A percentile compares a stretch with the other conserved stretches of the same genome.
These are phyloP conservation scores for Brevimyrus niger DNA, from an alignment of 2,113 vertebrate species.

Conservation along the genomic window DNA sequence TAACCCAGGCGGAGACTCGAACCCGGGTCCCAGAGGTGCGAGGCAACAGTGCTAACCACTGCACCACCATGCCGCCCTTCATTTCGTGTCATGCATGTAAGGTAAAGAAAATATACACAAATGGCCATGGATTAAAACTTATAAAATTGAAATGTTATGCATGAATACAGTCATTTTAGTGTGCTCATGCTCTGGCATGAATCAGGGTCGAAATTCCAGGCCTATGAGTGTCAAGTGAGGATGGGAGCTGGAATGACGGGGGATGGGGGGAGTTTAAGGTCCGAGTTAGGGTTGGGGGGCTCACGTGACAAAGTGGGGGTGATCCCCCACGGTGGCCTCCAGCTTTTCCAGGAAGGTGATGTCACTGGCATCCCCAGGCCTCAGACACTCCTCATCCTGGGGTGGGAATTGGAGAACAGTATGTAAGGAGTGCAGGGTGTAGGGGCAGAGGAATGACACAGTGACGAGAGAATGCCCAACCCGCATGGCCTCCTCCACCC, in stretches of 20 bases:
- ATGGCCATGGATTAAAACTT: background rate
- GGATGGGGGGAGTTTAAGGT: background rate
- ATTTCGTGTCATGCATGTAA: background rate
- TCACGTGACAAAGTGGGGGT: slow-evolving; percentile 93
- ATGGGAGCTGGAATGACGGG: background rate
- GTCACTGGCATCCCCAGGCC: slow-evolving; percentile 87
- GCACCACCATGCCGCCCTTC: no score
- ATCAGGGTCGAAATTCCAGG: background rate
- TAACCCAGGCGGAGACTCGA: no score
- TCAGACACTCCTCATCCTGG: slow-evolving; percentile 90
- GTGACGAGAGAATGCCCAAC: slow-evolving; percentile 32
- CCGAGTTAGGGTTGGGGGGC: background rate
- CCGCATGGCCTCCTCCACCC: background rate
- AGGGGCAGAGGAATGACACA: background rate
- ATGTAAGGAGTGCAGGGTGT: background rate
- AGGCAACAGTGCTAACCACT: no score
- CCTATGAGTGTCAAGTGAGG: background rate
- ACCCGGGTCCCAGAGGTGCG: no score
- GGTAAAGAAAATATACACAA: background rate
- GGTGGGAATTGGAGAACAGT: background rate
- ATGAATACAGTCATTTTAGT: background rate
- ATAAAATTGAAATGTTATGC: background rate
- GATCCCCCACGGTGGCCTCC: slow-evolving; percentile 80
- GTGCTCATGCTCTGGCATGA: background rate
- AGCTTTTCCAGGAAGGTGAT: slow-evolving; percentile 88